A percentile compares a stretch with the other conserved stretches of the same genome.
These are phyloP conservation scores for Onychostruthus taczanowskii DNA, from an alignment of 2,113 vertebrate genomes.

Conservation along the genomic window DNA sequence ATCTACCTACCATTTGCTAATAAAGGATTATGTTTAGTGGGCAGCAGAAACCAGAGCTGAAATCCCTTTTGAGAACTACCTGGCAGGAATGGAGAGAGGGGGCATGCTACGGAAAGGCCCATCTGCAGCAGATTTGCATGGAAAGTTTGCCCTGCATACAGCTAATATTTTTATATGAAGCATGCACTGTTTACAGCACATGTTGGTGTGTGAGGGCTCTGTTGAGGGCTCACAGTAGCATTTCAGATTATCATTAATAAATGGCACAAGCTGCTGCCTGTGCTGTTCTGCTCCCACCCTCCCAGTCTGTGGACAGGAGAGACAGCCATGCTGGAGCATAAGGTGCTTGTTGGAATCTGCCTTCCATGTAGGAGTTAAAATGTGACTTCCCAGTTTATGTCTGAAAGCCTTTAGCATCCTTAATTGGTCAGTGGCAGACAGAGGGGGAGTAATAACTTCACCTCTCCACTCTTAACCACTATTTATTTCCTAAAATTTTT, in stretches of 20 bases:
- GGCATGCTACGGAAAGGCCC: not conserved
- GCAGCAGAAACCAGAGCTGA: not conserved
- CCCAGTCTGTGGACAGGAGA: not conserved
- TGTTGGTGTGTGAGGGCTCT: not conserved
- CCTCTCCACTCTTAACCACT: not conserved
- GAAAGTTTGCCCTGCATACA: not conserved
- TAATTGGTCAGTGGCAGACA: not conserved
- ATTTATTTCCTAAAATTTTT: not conserved
- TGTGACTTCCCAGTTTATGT: not conserved
- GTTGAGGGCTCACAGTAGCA: not conserved
- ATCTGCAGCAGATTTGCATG: not conserved
- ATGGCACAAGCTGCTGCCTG: not conserved
- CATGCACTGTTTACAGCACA: not conserved
- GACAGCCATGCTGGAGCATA: not conserved
- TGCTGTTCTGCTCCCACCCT: not conserved
- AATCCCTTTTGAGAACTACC: not conserved
- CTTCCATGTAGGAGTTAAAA: not conserved
- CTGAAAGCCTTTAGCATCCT: not conserved
- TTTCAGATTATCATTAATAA: not conserved
- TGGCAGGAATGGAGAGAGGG: not conserved
- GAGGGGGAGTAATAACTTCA: not conserved
- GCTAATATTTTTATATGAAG: not conserved
- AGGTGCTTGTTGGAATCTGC: not conserved
- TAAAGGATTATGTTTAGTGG: not conserved
- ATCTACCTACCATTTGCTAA: not conserved